Base-by-base conservation (phyloP, 2,113 vertebrate species). In the Tetrao urogallus region DNA sequence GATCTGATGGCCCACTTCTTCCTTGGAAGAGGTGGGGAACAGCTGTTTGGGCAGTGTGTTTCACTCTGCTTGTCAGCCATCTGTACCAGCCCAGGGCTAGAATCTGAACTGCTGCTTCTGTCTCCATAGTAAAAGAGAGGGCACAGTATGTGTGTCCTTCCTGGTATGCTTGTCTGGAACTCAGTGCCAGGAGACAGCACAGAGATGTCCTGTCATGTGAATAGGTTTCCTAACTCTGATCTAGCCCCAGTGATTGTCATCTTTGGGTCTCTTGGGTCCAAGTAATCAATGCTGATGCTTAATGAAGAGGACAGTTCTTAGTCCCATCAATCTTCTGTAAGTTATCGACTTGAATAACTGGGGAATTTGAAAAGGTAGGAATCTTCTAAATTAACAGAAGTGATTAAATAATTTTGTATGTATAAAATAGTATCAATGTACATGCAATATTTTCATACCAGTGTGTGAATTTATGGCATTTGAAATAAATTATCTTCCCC, bases 331-430 rank as follows among this genome's bases (percentile, higher is more conserved):
- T 77, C 22, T 95, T 80, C 88, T 30, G 11, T n/a, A 52, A 66
- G 52, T 84, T 82, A 56, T 88, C n/a, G 24, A 45, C 94, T 94
- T 92, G 57, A 94, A 54, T 87, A 85, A 73, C n/a, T 89, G 61
- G 66, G 66, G 90, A 94, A 89, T 6, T 6, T 57, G 27, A 77
- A 67, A 78, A 67, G 30, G 16, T 27, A 54, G 63, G 82, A 57
- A 45, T 42, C 13, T 89, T 91, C 86, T 81, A 81, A 73, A 71
- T 61, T n/a, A 91, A 61, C 20, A 45, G 42, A 67, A 67, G 34
- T 92, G 73, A 74, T 52, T 42, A 82, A 86, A 87, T 75, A 54
- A 42, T 92, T 91, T 47, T 86, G 60, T 75, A 54, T 76, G 57
- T 60, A 50, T 42, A 38, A 81, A 95, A 22, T 30, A 75, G 24